Percentiles rank a stretch among this genome's conserved stretches.
phyloP scores from a whole-genome alignment of 2,888 invertebrate species.

The Thereva nobilitata region DNA sequence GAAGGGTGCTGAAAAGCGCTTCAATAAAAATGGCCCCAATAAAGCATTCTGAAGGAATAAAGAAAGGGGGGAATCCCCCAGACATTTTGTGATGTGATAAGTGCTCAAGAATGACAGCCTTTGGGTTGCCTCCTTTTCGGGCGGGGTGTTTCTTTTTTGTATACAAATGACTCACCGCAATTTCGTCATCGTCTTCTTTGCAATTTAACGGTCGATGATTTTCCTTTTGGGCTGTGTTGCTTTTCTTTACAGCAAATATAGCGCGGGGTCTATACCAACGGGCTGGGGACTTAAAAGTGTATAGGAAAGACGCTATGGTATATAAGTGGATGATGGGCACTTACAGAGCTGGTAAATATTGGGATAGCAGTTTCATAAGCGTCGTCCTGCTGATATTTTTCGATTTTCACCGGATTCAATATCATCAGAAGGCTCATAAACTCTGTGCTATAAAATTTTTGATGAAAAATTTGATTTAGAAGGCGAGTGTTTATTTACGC shows the following conservation, averaged over 20 bases:
- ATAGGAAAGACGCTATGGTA: neutral
- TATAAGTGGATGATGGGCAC: conserved; percentile 1
- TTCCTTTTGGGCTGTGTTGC: neutral
- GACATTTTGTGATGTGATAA: conserved; percentile 24
- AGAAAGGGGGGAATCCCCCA: conserved; percentile 2
- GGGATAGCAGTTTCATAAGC: neutral
- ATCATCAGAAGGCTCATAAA: neutral
- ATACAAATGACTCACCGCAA: conserved; percentile 24
- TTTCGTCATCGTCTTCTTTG: conserved; percentile 16
- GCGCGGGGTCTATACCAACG: neutral
- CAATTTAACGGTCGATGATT: conserved; percentile 26
- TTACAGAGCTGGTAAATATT: conserved; percentile 1
- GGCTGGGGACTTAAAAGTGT: neutral
- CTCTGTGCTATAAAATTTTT: neutral
- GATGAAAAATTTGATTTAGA: conserved; percentile 6
- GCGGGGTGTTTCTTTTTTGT: neutral
- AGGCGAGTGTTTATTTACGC: neutral
- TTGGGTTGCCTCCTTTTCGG: conserved; percentile 14
- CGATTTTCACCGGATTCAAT: conserved; percentile 2
- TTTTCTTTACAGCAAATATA: neutral
- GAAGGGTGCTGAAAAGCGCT: neutral
- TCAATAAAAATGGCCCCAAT: conserved; percentile 7
- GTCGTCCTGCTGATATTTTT: conserved; percentile 2
- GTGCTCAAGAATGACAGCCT: conserved; percentile 4
- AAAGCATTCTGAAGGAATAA: conserved; percentile 11